A percentile compares a stretch with the other conserved stretches of the same genome.
Conservation (phyloP, 2,888 invertebrate species). For the Slavum lentiscoides region DNA sequence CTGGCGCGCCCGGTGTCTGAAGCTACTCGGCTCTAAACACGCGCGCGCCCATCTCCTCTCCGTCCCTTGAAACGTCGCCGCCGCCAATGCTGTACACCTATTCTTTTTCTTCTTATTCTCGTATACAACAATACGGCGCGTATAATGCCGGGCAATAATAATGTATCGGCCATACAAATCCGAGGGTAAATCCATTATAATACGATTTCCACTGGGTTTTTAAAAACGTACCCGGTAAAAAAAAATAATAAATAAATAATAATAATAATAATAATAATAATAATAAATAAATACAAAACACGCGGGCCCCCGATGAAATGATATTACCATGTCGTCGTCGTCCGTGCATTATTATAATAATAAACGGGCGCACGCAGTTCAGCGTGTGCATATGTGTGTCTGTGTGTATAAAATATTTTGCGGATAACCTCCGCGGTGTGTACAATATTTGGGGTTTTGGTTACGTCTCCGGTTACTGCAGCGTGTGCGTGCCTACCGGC, state of each 20-base stretch:
- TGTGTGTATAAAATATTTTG: constrained; percentile 43
- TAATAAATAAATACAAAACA: neutral
- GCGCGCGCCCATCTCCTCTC: neutral
- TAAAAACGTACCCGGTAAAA: constrained; percentile 20
- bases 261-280: too few relatives aligned
- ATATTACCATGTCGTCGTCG: constrained; percentile 16
- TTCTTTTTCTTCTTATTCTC: neutral
- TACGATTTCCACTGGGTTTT: neutral
- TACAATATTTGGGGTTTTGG: constrained; percentile 18
- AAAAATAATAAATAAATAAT: constrained; percentile 40
- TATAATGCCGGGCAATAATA: neutral
- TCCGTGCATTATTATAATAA: neutral
- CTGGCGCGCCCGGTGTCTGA: too few relatives aligned
- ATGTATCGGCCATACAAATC: neutral
- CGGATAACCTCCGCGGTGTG: constrained; percentile 29
- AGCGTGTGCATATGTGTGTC: too few relatives aligned
- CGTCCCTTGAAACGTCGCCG: neutral
- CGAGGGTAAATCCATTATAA: constrained; percentile 40
- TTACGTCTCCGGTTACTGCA: constrained; percentile 46
- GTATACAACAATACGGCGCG: too few relatives aligned
- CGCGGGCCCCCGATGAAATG: constrained; percentile 30
- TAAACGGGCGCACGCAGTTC: neutral
- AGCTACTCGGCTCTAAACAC: too few relatives aligned
- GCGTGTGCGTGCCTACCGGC: neutral
- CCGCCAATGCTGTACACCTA: too few relatives aligned